Base-by-base conservation (phyloP, 2,888 invertebrate species). In the Stegophylla sp. region DNA sequence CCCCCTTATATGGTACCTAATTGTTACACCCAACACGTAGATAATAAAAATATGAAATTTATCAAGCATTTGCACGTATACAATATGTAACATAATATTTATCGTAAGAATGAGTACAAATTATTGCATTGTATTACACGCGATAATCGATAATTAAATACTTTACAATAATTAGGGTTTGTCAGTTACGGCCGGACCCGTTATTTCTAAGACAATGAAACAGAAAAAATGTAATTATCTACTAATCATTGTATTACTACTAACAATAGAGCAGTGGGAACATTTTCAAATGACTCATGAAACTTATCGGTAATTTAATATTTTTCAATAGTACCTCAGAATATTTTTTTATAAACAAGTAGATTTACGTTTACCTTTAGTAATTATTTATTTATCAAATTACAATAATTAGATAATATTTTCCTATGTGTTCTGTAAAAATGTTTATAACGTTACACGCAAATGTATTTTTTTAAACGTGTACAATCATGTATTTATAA, bases 161-260 rank as follows among this genome's bases (percentile, higher is more conserved):
- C 64, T 53, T 41, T 53, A 75, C 75, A 64, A n/a, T n/a, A n/a
- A 75, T 75, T 75, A 75, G 51, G 75, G 64, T 53, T 75, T 51
- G 64, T 64, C 64, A 23, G 41, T 75, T 75, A 64, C 75, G 64
- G 75, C 64, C 34, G 48, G 74, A 63, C 48, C 51, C 64, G 51
- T 75, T 64, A 64, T 64, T 75, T 75, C 41, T 75, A 51, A 75
- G 41, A 75, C 64, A 75, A 75, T 64, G 51, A 53, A 75, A 64
- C 63, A 48, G 13, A 20, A 17, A 73, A 61, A 71, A 64, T 41
- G 51, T 64, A 75, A 64, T 64, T 75, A 53, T 74, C 74, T 34
- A 48, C 74, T 63, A 73, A 73, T 45, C 43, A 59, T 63, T 34
- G 28, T 74, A 48, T 26, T 53, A 64, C 48, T 34, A 64, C 48